Conservation (phyloP, 2,888 invertebrate genomes). For the Lobophora halterata region DNA sequence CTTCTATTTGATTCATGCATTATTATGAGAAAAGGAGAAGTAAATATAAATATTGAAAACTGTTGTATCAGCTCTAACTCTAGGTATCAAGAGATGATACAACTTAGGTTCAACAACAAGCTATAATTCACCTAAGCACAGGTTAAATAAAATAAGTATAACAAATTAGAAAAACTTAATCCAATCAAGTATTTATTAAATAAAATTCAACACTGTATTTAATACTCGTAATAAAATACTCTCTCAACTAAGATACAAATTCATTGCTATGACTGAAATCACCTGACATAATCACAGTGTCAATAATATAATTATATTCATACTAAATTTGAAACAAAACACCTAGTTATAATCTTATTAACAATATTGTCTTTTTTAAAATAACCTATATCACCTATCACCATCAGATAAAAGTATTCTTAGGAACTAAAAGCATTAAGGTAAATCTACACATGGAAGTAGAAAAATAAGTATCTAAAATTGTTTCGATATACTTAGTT, state of each 20-base stretch:
- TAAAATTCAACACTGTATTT: slow-evolving; percentile 1
- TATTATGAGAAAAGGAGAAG: no score
- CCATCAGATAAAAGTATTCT: background rate
- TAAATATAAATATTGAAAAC: no score
- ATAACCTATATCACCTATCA: background rate
- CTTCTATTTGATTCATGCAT: no score
- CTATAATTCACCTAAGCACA: no score
- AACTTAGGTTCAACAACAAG: no score
- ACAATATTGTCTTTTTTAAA: slow-evolving; percentile 6
- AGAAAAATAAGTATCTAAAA: background rate
- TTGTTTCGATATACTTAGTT: no score
- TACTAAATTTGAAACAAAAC: background rate
- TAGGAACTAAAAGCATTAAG: background rate
- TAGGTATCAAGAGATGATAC: background rate
- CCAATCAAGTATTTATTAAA: no score
- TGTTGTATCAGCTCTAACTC: background rate
- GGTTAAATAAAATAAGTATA: no score
- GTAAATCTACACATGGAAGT: slow-evolving; percentile 6
- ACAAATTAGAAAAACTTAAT: no score
- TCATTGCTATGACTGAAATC: slow-evolving; percentile 10
- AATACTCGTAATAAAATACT: slow-evolving; percentile 15
- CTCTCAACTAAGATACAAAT: slow-evolving; percentile 15
- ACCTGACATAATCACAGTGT: slow-evolving; percentile 5
- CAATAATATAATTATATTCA: background rate
- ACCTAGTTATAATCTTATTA: no score